Evolutionary conservation across 2,797 vertebrate species (phyloP).

Genomic region (Tauraco hartlaubi): DNA sequence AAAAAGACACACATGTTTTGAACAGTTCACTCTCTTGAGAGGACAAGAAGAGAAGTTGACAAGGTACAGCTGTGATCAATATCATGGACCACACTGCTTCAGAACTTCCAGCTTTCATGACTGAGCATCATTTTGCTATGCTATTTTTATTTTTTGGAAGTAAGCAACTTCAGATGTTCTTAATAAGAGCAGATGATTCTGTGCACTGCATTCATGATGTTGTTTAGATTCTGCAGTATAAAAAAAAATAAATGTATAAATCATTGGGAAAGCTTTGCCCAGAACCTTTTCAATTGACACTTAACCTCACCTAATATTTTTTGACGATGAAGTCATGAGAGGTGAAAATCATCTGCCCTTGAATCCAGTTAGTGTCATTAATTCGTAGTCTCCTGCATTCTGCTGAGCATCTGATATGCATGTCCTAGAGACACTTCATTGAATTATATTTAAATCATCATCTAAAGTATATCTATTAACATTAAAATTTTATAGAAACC

Average conservation of each 20-base stretch:
- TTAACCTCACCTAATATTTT: neutral
- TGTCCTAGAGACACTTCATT: neutral
- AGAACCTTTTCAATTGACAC: neutral
- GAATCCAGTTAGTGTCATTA: neutral
- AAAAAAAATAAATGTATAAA: neutral
- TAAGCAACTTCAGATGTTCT: neutral
- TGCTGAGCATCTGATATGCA: neutral
- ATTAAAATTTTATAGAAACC: constrained; percentile 39
- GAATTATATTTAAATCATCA: constrained; percentile 14
- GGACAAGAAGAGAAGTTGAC: neutral
- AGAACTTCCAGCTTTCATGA: neutral
- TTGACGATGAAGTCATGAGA: neutral
- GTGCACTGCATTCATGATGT: neutral
- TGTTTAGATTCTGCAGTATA: neutral
- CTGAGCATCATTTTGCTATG: neutral
- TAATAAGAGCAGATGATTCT: neutral
- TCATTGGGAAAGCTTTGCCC: neutral
- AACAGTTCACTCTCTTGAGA: neutral
- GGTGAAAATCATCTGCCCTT: constrained; percentile 21
- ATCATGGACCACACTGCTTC: neutral
- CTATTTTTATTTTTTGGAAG: neutral
- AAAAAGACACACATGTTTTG: neutral
- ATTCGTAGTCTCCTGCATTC: neutral
- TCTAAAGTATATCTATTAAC: neutral
- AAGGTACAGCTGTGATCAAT: neutral